A percentile compares a stretch with the other conserved stretches of the same genome.
phyloP scores from a whole-genome alignment of 1,140 invertebrate species.

The Pantala flavescens region DNA sequence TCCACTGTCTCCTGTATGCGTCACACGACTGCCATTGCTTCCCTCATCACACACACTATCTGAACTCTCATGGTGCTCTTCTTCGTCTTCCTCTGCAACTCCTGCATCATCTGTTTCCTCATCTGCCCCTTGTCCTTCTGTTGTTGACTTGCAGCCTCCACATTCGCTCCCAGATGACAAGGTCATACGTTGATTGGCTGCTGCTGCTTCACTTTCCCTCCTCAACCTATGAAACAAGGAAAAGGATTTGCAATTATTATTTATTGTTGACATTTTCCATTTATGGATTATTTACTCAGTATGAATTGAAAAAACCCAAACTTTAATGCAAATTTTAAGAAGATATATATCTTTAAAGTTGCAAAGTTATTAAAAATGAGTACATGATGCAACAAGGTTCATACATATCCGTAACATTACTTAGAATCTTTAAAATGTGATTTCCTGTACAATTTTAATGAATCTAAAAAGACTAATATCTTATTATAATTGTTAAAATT shows the following conservation, averaged over 20 bases:
- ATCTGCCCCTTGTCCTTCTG: not conserved
- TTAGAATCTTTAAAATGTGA: too few relatives aligned
- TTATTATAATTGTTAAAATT: too few relatives aligned
- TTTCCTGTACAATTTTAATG: too few relatives aligned
- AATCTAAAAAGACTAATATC: too few relatives aligned
- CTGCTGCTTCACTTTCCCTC: conserved; percentile 26
- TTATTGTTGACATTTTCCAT: not conserved
- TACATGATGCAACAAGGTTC: too few relatives aligned
- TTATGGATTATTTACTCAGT: too few relatives aligned
- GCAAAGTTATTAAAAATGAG: too few relatives aligned
- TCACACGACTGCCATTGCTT: conserved; percentile 27
- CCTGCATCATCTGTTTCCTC: not conserved
- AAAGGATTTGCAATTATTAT: not conserved
- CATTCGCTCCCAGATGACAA: not conserved
- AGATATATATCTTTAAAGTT: too few relatives aligned
- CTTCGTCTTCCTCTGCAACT: conserved; percentile 28
- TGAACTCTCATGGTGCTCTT: conserved; percentile 21
- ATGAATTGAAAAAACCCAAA: too few relatives aligned
- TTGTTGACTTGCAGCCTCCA: not conserved
- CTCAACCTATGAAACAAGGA: conserved; percentile 21
- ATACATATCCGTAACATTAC: too few relatives aligned
- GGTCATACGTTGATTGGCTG: not conserved
- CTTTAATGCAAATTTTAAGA: too few relatives aligned
- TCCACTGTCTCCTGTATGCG: conserved; percentile 36
- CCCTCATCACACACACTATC: conserved; percentile 11